A percentile compares a stretch with the other conserved stretches of the same genome.
Evolutionary conservation across 1,140 invertebrate species (phyloP).

Genomic region (Microplitis mediator): DNA sequence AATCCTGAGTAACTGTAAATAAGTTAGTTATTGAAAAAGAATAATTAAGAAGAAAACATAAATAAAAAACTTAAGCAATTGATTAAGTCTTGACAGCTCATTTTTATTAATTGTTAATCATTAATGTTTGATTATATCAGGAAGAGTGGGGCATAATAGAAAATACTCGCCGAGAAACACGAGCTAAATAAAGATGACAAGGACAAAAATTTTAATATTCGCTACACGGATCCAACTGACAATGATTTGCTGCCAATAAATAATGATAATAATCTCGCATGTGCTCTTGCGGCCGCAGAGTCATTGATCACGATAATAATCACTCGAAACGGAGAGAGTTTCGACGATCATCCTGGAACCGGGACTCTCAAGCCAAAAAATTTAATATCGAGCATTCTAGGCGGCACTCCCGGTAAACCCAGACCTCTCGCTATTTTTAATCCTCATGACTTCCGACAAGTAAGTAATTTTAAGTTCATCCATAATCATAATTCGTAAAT

Average conservation of each 20-base stretch:
- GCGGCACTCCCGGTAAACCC: constrained; percentile 80
- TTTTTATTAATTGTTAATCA: too few species aligned
- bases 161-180: constrained; percentile 78
- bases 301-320: constrained; percentile 88
- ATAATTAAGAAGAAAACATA: too few species aligned
- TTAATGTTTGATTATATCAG: too few species aligned
- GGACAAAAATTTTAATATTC: constrained; percentile 88
- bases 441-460: constrained; percentile 89
- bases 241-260: constrained; percentile 97
- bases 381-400: constrained; percentile 82
- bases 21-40: too few species aligned
- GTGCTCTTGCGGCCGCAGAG: constrained; percentile 83
- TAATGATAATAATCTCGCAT: constrained; percentile 94
- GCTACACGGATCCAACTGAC: constrained; percentile 94
- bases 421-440: constrained; percentile 89
- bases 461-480: constrained; percentile 69
- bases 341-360: constrained; percentile 84
- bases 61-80: too few species aligned
- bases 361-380: constrained; percentile 80
- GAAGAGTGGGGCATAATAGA: constrained; percentile 29
- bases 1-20: too few species aligned
- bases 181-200: constrained; percentile 82
- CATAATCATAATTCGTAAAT: constrained; percentile 5
- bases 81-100: too few species aligned
- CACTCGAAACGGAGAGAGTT: constrained; percentile 88